A percentile compares a stretch with the other conserved stretches of the same genome.
Conservation (phyloP, 2,113 vertebrate species). For the Tachysurus vachellii region DNA sequence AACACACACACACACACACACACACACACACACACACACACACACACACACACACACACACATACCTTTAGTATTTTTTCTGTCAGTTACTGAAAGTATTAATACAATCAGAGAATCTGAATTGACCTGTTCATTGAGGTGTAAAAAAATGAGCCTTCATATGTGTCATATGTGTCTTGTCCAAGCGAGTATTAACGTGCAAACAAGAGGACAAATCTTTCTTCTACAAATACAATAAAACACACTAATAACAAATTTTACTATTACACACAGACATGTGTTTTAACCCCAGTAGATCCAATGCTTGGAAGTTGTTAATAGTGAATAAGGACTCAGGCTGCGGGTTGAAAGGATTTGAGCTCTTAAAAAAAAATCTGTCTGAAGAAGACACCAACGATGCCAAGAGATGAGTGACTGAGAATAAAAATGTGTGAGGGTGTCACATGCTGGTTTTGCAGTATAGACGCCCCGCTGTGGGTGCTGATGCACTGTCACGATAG, state of each 20-base stretch:
- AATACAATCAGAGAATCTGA: background rate
- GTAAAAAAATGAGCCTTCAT: background rate
- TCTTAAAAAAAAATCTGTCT: background rate
- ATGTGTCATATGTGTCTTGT: background rate
- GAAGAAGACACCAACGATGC: background rate
- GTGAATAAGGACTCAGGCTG: background rate
- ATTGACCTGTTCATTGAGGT: background rate
- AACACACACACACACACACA: no score
- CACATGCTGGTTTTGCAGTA: constrained; percentile 1
- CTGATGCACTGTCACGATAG: background rate
- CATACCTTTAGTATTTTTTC: background rate
- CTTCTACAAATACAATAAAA: background rate
- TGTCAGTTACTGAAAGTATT: no score
- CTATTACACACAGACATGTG: no score
- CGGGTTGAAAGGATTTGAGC: background rate
- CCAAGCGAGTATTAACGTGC: background rate
- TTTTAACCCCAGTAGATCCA: background rate
- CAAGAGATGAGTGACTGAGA: background rate
- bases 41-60: no score
- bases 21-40: no score
- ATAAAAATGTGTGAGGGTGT: background rate
- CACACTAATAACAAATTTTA: background rate
- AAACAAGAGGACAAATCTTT: background rate
- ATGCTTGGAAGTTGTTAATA: background rate
- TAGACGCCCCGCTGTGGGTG: background rate